Percentiles rank a stretch among this genome's conserved stretches.
Conservation (phyloP, 2,113 vertebrate species). For the Chauna torquata region DNA sequence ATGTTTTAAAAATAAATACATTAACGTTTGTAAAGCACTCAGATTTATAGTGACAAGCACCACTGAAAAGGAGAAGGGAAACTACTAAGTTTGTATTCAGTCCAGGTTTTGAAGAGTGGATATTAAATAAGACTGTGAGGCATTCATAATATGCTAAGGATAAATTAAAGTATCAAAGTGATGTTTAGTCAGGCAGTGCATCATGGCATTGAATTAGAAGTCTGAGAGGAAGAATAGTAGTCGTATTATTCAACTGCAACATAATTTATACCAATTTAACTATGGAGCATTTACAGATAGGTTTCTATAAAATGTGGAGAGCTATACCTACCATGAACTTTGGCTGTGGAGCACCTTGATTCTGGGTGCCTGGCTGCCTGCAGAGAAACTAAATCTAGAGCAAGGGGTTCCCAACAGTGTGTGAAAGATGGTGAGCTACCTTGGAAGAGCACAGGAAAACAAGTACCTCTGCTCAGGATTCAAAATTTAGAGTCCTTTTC, state of each 20-base stretch:
- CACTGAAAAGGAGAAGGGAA: background rate
- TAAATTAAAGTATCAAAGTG: background rate
- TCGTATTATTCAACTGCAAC: background rate
- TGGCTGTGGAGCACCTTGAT: background rate
- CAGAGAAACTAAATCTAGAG: background rate
- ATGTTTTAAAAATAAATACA: background rate
- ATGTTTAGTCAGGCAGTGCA: background rate
- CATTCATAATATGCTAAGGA: background rate
- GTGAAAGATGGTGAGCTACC: background rate
- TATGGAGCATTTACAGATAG: background rate
- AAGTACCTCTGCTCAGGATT: background rate
- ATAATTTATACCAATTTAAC: background rate
- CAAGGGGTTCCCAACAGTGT: background rate
- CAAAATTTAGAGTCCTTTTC: background rate
- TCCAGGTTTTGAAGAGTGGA: background rate
- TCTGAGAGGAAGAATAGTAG: background rate
- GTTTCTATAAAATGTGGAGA: background rate
- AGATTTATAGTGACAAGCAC: background rate
- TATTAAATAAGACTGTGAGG: background rate
- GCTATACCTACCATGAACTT: background rate
- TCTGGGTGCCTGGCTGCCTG: background rate
- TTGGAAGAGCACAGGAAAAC: background rate
- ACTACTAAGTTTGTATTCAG: background rate
- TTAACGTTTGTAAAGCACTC: background rate
- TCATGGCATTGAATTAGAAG: background rate